Base-by-base conservation (phyloP, 2,888 invertebrate genomes). In the Coelinius sp. region DNA sequence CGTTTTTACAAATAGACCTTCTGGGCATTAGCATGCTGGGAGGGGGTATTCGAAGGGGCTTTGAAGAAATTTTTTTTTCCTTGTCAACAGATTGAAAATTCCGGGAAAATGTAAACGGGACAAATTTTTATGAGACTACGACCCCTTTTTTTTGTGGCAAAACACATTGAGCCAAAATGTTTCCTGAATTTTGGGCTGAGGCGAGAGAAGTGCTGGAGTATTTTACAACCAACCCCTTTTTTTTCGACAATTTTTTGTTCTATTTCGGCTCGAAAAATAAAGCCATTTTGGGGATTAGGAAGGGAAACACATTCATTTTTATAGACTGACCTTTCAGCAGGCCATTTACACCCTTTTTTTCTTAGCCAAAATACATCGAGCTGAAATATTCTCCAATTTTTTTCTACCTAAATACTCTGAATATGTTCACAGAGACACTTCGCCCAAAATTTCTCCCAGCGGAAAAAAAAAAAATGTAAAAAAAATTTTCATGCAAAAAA, bases 51-150 rank as follows among this genome's bases (percentile, higher is more conserved):
- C 7, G 17, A 1, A n/a, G 46, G 46, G 20, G 46, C 1, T 14
- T 49, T 49, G 20, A 14, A 6, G 20, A 14, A 6, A 14, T 17
- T 2, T 49, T 49, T 49, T 49, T 49, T 49, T 20, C 4, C 14
- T 7, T 1, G 31, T 20, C 31, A 2, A 4, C 10, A 17, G 17
- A 20, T 35, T 49, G 17, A 20, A 7, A 49, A 22, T 20, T 17
- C 35, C 20, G 5, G 17, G 10, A 20, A 20, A 53, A 49, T 66
- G 66, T 71, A 74, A 44, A 68, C 38, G 22, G 31, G 24, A 68
- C 62, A 67, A 1, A 56, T 53, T 70, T 73, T 67, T 73, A 46
- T 63, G 38, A 31, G 49, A 59, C 44, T 14, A n/a, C 44, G 49
- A 68, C 44, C 41, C 69, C 62, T 71, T 68, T 68, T 53, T 31